phyloP scores from a whole-genome alignment of 1,140 invertebrate species.

The Tetragonula clypearis region DNA sequence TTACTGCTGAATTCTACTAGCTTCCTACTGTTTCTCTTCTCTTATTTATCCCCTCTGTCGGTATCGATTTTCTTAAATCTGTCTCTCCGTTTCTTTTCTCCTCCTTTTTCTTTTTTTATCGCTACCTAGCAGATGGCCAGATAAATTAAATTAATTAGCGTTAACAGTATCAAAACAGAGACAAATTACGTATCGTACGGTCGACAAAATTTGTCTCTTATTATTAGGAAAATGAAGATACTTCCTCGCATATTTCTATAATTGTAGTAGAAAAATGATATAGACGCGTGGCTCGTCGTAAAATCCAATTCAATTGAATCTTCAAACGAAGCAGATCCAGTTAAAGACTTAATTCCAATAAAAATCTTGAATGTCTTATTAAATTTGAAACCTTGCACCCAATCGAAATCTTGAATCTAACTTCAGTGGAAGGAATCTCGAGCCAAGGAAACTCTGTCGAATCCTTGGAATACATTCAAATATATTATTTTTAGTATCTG shows the following conservation, averaged over 20 bases:
- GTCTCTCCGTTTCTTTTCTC: neutral
- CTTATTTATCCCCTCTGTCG: neutral
- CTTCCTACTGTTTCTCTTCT: too few relatives aligned
- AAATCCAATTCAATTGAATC: neutral
- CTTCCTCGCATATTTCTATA: neutral
- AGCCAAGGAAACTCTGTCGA: neutral
- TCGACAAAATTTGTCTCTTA: neutral
- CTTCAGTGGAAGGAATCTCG: neutral
- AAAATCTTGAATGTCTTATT: neutral
- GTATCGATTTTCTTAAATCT: neutral
- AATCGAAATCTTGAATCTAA: neutral
- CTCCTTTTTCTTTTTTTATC: neutral
- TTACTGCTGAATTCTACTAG: slow-evolving; percentile 16
- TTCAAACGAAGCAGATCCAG: too few relatives aligned
- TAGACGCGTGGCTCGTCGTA: too few relatives aligned
- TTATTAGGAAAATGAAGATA: neutral
- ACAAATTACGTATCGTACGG: neutral
- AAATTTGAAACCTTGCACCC: neutral
- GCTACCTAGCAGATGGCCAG: neutral
- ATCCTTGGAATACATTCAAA: neutral
- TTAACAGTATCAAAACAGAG: neutral
- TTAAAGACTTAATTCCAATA: neutral
- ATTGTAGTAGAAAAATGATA: neutral
- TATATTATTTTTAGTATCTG: neutral
- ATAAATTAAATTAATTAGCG: neutral